phyloP scores from a whole-genome alignment of 1,140 invertebrate species.

The Copidosoma floridanum region DNA sequence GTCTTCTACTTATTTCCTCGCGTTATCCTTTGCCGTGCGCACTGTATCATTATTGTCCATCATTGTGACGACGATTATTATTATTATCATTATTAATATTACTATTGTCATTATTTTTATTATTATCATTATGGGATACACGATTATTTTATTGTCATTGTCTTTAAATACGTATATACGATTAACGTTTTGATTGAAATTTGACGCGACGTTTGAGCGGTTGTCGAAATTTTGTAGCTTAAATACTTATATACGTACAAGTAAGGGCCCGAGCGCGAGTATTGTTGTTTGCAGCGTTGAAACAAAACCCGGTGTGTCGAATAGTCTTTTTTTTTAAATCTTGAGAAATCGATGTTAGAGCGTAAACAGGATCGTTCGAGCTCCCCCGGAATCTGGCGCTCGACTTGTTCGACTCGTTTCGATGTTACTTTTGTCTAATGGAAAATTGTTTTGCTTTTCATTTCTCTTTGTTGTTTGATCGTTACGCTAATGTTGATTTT shows the following conservation, averaged over 20 bases:
- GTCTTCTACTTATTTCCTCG: too few species aligned
- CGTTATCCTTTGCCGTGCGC: too few species aligned
- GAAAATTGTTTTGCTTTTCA: background rate
- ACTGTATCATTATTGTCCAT: slow-evolving; percentile 28
- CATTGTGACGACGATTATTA: too few species aligned
- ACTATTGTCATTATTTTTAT: slow-evolving; percentile 39
- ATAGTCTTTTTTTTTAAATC: slow-evolving; percentile 6
- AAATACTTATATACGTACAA: background rate
- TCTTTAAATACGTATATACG: slow-evolving; percentile 24
- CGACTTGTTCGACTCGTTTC: background rate
- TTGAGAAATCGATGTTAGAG: slow-evolving; percentile 5
- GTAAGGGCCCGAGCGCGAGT: background rate
- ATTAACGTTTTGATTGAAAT: too few species aligned
- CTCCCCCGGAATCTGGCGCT: slow-evolving; percentile 3
- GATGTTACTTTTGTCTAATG: background rate
- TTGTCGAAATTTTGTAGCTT: too few species aligned
- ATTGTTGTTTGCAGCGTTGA: background rate
- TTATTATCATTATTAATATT: slow-evolving; percentile 28
- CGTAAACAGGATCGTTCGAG: background rate
- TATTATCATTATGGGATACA: slow-evolving; percentile 29
- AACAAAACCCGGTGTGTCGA: background rate
- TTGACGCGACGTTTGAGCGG: too few species aligned
- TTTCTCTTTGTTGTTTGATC: background rate
- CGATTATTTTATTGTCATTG: slow-evolving; percentile 19
- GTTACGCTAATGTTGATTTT: too few species aligned